Base-by-base conservation (phyloP, 2,797 vertebrate genomes). In the Sebastes paucispinis region DNA sequence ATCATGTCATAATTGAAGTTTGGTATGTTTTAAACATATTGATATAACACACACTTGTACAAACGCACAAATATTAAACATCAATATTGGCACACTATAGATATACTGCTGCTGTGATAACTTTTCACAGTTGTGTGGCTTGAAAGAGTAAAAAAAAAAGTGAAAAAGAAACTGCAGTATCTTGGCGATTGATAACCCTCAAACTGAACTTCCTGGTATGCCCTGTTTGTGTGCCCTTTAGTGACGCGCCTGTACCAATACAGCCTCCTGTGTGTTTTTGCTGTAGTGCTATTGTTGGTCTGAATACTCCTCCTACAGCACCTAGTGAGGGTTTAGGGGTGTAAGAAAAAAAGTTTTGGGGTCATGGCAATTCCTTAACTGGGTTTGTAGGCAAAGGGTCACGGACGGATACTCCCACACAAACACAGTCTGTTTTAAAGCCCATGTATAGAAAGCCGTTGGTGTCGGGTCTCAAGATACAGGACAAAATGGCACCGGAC, bases 341-440 rank as follows among this genome's bases (percentile, higher is more conserved):
- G 66, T 57, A 79, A 59, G 65, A 43, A 60, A 75, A 75, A 79
- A 75, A 5, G 55, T 86, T 82, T 86, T 27, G 14, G 25, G 86
- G 78, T 89, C 81, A 78, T 22, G 52, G 34, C 66, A 39, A 67
- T 63, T 65, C 74, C 80, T 73, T 18, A 81, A 84, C 59, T 84
- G 50, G 69, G 80, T 87, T 91, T 91, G 70, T 92, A 84, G 91
- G 91, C 62, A 58, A 92, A 90, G 89, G 92, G 90, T 92, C 89
- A 82, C 57, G 18, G 71, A 70, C 82, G 69, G 76, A 78, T 81
- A 73, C 65, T 72, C 73, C 50, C 64, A 73, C 75, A 85, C 81
- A 92, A 79, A 86, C 73, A 18, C 66, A 59, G 85, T 77, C 75
- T 82, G 79, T 88, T 82, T 85, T 73, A 88, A 85, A 79, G 73